Conservation (phyloP, 2,797 vertebrate genomes). For the Gymnoscopelus microlampas region DNA sequence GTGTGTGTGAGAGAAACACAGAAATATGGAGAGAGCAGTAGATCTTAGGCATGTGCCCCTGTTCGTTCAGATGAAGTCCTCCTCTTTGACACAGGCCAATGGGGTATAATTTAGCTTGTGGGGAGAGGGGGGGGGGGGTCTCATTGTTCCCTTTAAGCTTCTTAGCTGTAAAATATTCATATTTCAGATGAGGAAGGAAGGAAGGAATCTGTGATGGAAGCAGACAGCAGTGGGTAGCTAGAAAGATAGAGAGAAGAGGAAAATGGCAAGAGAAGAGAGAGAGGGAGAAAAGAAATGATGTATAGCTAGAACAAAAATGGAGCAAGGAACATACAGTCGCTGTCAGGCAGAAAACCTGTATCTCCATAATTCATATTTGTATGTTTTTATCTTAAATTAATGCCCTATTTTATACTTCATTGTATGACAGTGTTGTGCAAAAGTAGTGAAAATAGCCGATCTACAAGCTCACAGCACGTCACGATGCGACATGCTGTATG, state of each 20-base stretch:
- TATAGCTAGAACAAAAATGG: neutral
- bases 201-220: constrained; percentile 76
- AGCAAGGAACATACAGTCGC: neutral
- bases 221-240: constrained; percentile 51
- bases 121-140: constrained; percentile 61
- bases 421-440: too few relatives aligned
- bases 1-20: constrained; percentile 25
- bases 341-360: neutral
- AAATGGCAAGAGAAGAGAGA: constrained; percentile 43
- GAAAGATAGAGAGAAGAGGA: constrained; percentile 53
- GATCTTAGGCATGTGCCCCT: constrained; percentile 38
- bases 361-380: too few relatives aligned
- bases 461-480: too few relatives aligned
- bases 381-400: too few relatives aligned
- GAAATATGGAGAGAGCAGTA: constrained; percentile 22
- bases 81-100: constrained; percentile 74
- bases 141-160: constrained; percentile 86
- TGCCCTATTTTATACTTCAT: too few relatives aligned
- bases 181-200: constrained; percentile 75
- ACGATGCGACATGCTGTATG: too few relatives aligned
- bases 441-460: too few relatives aligned
- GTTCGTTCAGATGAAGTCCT: constrained; percentile 63
- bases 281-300: constrained; percentile 42
- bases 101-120: constrained; percentile 81
- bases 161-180: constrained; percentile 87